Percentiles rank a stretch among this genome's conserved stretches.
These are phyloP conservation scores for Malurus leucopterus DNA, from an alignment of 2,797 vertebrate genomes.

Conservation along the genomic window DNA sequence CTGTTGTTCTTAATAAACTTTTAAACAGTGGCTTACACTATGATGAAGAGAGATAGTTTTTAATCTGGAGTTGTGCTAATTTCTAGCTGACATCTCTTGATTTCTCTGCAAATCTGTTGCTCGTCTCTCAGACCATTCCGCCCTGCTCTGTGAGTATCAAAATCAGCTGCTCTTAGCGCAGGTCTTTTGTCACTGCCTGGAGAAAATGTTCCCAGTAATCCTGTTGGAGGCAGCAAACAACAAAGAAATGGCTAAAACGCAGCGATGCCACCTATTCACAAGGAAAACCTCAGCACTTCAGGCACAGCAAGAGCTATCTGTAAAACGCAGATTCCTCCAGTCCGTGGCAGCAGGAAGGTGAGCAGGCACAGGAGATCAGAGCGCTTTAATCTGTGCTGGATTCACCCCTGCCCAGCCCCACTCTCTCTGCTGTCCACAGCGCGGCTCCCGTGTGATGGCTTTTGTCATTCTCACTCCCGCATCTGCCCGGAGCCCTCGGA, in stretches of 20 bases:
- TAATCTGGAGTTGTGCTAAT: neutral
- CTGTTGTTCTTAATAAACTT: neutral
- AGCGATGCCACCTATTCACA: neutral
- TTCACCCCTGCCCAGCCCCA: neutral
- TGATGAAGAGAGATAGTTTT: neutral
- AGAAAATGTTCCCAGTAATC: constrained; percentile 41
- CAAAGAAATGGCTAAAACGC: constrained; percentile 25
- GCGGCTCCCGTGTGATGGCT: fast-evolving
- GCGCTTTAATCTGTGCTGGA: neutral
- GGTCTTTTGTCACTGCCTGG: neutral
- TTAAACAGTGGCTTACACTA: neutral
- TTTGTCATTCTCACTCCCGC: neutral
- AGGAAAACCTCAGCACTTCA: neutral
- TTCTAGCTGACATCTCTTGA: neutral
- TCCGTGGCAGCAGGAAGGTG: neutral
- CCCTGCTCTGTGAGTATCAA: neutral
- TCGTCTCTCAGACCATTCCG: neutral
- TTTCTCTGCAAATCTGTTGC: neutral
- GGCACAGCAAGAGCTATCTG: neutral
- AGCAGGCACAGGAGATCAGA: neutral
- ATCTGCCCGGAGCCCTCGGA: neutral
- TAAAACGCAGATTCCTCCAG: neutral
- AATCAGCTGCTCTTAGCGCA: neutral
- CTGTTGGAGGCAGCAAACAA: constrained; percentile 75
- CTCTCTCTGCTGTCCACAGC: neutral